Evolutionary conservation across 2,113 vertebrate genomes (phyloP).

Genomic region (Gymnobelideus leadbeateri): DNA sequence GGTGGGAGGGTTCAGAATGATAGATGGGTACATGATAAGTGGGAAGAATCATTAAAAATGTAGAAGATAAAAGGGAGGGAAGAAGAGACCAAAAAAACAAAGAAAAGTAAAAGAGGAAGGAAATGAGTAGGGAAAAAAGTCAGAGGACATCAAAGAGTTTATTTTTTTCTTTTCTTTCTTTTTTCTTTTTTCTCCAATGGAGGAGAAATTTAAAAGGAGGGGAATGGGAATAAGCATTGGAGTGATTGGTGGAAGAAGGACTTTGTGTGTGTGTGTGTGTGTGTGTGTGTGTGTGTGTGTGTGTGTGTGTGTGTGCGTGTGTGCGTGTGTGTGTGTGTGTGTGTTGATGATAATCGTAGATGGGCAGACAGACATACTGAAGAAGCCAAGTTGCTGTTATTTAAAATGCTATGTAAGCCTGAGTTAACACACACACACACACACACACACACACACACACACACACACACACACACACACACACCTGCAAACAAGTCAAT

Average conservation of each 20-base stretch:
- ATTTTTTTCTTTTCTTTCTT: too few species aligned
- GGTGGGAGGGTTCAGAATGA: not conserved
- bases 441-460: too few species aligned
- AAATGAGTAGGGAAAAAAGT: not conserved
- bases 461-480: too few species aligned
- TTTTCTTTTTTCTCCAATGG: too few species aligned
- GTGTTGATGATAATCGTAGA: not conserved
- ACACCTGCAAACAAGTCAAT: not conserved
- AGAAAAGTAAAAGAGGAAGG: not conserved
- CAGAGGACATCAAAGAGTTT: not conserved
- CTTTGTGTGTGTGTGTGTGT: too few species aligned
- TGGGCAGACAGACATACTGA: not conserved
- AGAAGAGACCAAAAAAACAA: not conserved
- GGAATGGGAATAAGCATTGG: not conserved
- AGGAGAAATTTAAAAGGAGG: not conserved
- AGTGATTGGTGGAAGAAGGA: not conserved
- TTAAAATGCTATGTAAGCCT: not conserved
- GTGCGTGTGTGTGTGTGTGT: not conserved
- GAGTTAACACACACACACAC: not conserved
- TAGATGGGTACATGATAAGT: not conserved
- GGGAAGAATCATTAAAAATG: constrained; percentile 6
- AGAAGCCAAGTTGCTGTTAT: not conserved
- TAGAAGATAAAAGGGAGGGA: too few species aligned
- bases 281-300: too few species aligned
- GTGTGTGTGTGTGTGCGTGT: not conserved